Percentiles rank a stretch among this genome's conserved stretches.
Evolutionary conservation across 2,888 invertebrate species (phyloP).

Genomic region (Athalia circularis): DNA sequence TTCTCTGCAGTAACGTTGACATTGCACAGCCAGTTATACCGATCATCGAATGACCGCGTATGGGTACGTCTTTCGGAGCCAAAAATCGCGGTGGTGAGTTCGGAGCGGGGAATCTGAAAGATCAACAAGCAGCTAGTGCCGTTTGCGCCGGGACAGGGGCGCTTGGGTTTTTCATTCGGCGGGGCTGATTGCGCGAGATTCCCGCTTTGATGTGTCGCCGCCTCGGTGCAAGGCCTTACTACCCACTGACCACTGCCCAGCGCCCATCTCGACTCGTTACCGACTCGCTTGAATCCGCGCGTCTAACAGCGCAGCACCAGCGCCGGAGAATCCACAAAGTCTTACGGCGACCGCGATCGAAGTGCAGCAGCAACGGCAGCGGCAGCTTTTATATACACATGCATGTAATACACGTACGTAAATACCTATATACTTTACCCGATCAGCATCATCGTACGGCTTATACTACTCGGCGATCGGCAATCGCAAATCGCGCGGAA

Average conservation of each 20-base stretch:
- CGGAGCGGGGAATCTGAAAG: slow-evolving; percentile 18
- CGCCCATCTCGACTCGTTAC: slow-evolving; percentile 70
- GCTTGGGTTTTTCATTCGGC: slow-evolving; percentile 42
- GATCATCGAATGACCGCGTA: neutral
- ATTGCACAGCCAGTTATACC: too few relatives aligned
- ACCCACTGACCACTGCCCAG: slow-evolving; percentile 70
- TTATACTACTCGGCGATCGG: neutral
- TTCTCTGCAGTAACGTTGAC: too few relatives aligned
- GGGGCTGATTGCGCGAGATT: slow-evolving; percentile 71
- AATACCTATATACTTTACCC: too few relatives aligned
- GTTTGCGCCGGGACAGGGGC: slow-evolving; percentile 35
- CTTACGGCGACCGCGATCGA: too few relatives aligned
- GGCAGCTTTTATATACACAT: too few relatives aligned
- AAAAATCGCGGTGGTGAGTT: slow-evolving; percentile 9
- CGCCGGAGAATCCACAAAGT: too few relatives aligned
- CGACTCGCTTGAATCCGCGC: slow-evolving; percentile 45
- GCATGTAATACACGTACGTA: too few relatives aligned
- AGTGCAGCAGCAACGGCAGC: too few relatives aligned
- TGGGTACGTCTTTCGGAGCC: neutral
- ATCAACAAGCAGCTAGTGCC: slow-evolving; percentile 27
- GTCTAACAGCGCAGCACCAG: neutral
- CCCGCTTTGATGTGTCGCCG: slow-evolving; percentile 72
- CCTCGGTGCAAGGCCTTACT: slow-evolving; percentile 69
- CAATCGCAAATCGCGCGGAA: slow-evolving; percentile 1
- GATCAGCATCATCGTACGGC: too few relatives aligned